Evolutionary conservation across 2,888 invertebrate species (phyloP).

Genomic region (Petrolisthes cinctipes): DNA sequence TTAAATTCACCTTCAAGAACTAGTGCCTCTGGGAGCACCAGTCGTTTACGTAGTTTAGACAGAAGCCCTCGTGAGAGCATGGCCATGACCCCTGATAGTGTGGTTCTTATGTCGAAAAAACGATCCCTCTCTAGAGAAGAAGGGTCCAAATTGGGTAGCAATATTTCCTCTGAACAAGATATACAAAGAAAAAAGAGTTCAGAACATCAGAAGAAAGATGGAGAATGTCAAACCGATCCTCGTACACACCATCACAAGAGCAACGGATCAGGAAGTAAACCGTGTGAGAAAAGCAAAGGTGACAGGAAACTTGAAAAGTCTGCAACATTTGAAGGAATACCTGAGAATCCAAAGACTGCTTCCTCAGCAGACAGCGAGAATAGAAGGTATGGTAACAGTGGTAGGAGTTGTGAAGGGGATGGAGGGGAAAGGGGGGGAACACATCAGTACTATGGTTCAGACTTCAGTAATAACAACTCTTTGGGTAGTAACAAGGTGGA

Average conservation of each 20-base stretch:
- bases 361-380: constrained; percentile 20
- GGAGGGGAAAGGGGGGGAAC: constrained; percentile 51
- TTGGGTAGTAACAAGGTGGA: constrained; percentile 37
- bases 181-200: constrained; percentile 38
- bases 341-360: constrained; percentile 47
- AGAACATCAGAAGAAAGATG: constrained; percentile 47
- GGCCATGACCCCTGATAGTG: constrained; percentile 62
- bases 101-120: constrained; percentile 57
- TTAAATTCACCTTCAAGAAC: constrained; percentile 60
- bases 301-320: constrained; percentile 55
- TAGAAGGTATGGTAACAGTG: constrained; percentile 50
- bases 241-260: constrained; percentile 51
- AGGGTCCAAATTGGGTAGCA: constrained; percentile 36
- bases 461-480: constrained; percentile 56
- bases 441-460: constrained; percentile 45
- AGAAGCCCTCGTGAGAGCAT: constrained; percentile 58
- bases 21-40: constrained; percentile 59
- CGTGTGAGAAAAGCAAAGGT: constrained; percentile 31
- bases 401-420: constrained; percentile 27
- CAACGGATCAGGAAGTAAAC: constrained; percentile 11
- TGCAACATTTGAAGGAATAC: constrained; percentile 58
- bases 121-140: constrained; percentile 63
- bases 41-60: constrained; percentile 62
- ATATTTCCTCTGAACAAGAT: constrained; percentile 26
- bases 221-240: constrained; percentile 60